phyloP scores from a whole-genome alignment of 1,140 invertebrate species.

The Trachymyrmex septentrionalis region DNA sequence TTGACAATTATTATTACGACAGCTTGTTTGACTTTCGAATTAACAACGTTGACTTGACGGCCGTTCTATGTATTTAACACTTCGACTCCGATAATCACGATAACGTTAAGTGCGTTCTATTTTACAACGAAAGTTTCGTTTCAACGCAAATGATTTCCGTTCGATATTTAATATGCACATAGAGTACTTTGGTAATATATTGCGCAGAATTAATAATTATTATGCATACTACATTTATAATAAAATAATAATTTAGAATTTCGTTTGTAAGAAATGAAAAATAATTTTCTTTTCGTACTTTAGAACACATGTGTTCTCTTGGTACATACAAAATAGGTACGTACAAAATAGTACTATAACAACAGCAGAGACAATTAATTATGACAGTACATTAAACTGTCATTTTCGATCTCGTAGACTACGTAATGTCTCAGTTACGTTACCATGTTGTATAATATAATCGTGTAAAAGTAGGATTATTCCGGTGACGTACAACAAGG shows the following conservation, averaged over 20 bases:
- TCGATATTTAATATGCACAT: background rate
- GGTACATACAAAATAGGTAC: background rate
- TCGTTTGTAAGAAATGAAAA: background rate
- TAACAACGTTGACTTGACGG: conserved; percentile 29
- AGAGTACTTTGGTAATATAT: background rate
- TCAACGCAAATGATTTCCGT: conserved; percentile 40
- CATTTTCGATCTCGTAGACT: background rate
- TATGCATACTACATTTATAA: background rate
- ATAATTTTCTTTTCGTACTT: conserved; percentile 27
- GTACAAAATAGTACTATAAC: conserved; percentile 25
- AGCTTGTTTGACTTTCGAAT: conserved; percentile 9
- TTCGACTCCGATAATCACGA: conserved; percentile 19
- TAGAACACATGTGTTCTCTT: conserved; percentile 8
- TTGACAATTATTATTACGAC: conserved; percentile 45
- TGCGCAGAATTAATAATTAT: background rate
- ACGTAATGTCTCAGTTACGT: conserved; percentile 45
- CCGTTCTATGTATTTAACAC: conserved; percentile 18
- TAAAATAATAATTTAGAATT: conserved; percentile 35
- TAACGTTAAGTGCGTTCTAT: conserved; percentile 16
- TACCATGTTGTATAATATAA: background rate
- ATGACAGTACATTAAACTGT: conserved; percentile 16
- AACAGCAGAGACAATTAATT: conserved; percentile 33
- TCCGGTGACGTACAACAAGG: conserved; percentile 13
- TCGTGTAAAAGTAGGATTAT: conserved; percentile 9
- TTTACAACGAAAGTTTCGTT: background rate